A percentile compares a stretch with the other conserved stretches of the same genome.
phyloP scores from a whole-genome alignment of 2,113 vertebrate species.

The Nesospiza acunhae region DNA sequence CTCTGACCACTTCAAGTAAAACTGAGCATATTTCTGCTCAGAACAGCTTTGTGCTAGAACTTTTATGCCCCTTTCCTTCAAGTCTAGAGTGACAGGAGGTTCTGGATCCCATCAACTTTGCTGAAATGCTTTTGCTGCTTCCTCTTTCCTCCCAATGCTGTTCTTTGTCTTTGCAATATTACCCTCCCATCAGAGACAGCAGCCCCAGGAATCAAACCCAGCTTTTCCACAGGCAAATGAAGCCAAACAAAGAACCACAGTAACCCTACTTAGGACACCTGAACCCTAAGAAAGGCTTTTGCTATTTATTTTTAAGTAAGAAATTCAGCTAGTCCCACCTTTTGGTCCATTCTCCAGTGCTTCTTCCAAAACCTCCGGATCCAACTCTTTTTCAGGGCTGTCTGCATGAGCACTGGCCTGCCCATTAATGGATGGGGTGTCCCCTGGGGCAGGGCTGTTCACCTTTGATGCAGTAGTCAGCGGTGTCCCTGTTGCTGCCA shows the following conservation, averaged over 20 bases:
- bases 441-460: conserved; percentile 67
- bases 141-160: neutral
- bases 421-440: conserved; percentile 85
- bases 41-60: neutral
- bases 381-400: conserved; percentile 82
- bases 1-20: neutral
- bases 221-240: neutral
- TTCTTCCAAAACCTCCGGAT: conserved; percentile 88
- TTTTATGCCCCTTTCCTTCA: neutral
- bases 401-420: conserved; percentile 85
- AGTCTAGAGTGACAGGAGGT: neutral
- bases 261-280: neutral
- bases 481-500: conserved; percentile 69
- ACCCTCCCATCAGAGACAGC: neutral
- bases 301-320: neutral
- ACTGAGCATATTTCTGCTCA: neutral
- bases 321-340: conserved; percentile 52
- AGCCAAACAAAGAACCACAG: neutral
- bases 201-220: neutral
- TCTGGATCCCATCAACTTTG: neutral
- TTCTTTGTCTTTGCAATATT: neutral
- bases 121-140: neutral
- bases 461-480: conserved; percentile 73
- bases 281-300: neutral
- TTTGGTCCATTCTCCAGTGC: conserved; percentile 93